Percentiles rank a stretch among this genome's conserved stretches.
Conservation (phyloP, 2,113 vertebrate genomes). For the Sitta europaea region DNA sequence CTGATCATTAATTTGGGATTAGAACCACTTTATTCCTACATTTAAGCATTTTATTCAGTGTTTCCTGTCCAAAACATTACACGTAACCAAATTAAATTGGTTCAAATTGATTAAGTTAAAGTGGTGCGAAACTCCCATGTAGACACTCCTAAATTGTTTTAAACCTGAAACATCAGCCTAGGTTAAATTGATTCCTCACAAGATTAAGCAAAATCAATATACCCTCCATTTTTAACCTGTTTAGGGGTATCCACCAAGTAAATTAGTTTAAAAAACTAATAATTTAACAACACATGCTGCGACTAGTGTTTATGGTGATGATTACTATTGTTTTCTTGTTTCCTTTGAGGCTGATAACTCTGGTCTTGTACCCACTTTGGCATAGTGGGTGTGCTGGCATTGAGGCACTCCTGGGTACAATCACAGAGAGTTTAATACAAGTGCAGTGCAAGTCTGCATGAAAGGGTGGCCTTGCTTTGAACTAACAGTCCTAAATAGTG, state of each 20-base stretch:
- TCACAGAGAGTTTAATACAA: neutral
- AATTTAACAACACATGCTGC: neutral
- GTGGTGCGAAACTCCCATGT: neutral
- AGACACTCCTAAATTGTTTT: conserved; percentile 4
- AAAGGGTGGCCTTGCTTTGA: neutral
- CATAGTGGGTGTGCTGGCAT: neutral
- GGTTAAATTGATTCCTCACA: conserved; percentile 2
- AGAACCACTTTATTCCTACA: conserved; percentile 1
- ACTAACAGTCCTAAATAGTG: neutral
- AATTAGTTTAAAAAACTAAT: neutral
- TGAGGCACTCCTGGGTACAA: neutral
- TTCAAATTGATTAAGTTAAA: conserved; percentile 15
- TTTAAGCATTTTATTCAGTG: neutral
- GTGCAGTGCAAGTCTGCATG: neutral
- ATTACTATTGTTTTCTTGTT: neutral
- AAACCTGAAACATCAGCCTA: neutral
- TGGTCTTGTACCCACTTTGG: neutral
- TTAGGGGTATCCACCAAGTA: conserved; percentile 7
- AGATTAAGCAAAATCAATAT: conserved; percentile 38
- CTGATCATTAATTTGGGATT: neutral
- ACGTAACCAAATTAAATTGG: neutral
- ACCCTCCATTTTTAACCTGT: conserved; percentile 14
- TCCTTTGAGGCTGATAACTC: neutral
- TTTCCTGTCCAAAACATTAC: neutral
- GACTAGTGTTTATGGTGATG: neutral